phyloP scores from a whole-genome alignment of 1,140 invertebrate species.

The Potamilus streckersoni region DNA sequence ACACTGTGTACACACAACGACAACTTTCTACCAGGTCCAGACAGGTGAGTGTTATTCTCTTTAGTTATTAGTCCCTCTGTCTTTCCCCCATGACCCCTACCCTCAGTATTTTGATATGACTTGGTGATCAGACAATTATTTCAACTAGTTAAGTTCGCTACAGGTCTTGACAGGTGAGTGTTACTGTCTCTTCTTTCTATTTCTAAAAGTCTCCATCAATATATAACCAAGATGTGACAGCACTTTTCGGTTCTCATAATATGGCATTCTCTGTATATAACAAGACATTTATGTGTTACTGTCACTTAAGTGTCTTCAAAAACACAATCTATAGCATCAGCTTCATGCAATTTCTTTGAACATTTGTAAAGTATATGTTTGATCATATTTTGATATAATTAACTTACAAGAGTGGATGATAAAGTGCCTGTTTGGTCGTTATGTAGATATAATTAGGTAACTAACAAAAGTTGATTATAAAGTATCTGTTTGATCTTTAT shows the following conservation, averaged over 20 bases:
- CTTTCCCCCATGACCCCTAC: too few species aligned
- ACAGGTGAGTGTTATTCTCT: slow-evolving; percentile 5
- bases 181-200: too few species aligned
- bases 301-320: neutral
- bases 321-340: neutral
- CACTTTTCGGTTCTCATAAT: neutral
- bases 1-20: slow-evolving; percentile 22
- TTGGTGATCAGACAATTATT: too few species aligned
- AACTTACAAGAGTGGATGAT: neutral
- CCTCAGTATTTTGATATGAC: too few species aligned
- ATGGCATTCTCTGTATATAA: too few species aligned
- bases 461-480: neutral
- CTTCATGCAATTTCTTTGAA: neutral
- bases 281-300: too few species aligned
- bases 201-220: neutral
- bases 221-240: neutral
- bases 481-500: neutral
- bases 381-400: neutral
- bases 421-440: too few species aligned
- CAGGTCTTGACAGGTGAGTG: too few species aligned
- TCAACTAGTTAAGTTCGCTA: too few species aligned
- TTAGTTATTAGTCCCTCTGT: too few species aligned
- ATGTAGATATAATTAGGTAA: neutral
- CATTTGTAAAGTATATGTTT: neutral
- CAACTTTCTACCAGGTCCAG: slow-evolving; percentile 16